A percentile compares a stretch with the other conserved stretches of the same genome.
phyloP scores from a whole-genome alignment of 2,888 invertebrate genomes.

The Tridacna crocea region DNA sequence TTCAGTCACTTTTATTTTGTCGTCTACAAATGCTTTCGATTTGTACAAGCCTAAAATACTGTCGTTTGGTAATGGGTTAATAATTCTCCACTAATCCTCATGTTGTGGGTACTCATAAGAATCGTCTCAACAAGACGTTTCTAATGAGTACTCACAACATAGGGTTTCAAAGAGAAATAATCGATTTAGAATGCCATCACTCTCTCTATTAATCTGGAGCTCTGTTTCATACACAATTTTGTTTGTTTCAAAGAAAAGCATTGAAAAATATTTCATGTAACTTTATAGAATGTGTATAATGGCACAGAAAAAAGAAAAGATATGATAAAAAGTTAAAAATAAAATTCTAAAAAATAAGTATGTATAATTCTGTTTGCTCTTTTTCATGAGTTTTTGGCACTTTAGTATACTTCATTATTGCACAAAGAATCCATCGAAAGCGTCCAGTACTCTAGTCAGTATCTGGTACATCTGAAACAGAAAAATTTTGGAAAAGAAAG shows the following conservation, averaged over 20 bases:
- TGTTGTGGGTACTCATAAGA: too few species aligned
- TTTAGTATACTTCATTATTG: neutral
- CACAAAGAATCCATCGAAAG: slow-evolving; percentile 3
- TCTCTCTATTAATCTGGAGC: too few species aligned
- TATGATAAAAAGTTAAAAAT: neutral
- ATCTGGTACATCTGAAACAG: slow-evolving; percentile 18
- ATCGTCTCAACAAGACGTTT: too few species aligned
- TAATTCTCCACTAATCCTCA: too few species aligned
- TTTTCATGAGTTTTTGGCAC: neutral
- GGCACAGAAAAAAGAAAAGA: neutral
- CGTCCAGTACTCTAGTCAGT: neutral
- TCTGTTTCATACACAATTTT: too few species aligned
- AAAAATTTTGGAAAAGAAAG: neutral
- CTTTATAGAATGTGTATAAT: neutral
- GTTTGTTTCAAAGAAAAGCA: neutral
- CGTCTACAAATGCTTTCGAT: neutral
- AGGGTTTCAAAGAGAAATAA: too few species aligned
- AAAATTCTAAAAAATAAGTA: neutral
- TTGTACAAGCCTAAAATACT: neutral
- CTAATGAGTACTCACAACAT: too few species aligned
- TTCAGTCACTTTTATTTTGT: too few species aligned
- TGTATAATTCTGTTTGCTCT: neutral
- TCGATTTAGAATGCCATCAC: too few species aligned
- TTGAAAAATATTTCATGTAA: neutral
- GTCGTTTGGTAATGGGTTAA: neutral